Evolutionary conservation across 2,113 vertebrate genomes (phyloP).

Genomic region (Turdus rufiventris): DNA sequence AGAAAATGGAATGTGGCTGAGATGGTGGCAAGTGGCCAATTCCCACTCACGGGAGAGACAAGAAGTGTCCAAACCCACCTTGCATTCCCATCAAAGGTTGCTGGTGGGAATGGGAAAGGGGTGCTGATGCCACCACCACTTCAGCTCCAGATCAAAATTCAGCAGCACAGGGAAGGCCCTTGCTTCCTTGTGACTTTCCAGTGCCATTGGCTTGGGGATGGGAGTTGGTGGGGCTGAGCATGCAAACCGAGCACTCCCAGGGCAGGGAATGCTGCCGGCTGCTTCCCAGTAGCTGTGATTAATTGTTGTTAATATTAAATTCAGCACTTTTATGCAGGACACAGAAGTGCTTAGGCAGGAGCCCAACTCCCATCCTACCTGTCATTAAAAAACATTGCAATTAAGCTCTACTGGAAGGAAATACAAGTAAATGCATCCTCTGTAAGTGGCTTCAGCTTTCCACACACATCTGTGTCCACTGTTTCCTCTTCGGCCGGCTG

Average conservation of each 20-base stretch:
- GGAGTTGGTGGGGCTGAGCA: not conserved
- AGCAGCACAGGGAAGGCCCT: not conserved
- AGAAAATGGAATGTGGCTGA: not conserved
- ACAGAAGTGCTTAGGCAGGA: not conserved
- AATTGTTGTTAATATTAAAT: slow-evolving; percentile 4
- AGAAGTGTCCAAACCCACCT: accelerated
- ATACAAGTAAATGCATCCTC: not conserved
- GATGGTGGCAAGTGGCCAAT: not conserved
- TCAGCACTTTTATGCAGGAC: not conserved
- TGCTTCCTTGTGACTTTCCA: not conserved
- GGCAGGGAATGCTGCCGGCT: accelerated
- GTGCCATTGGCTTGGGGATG: not conserved
- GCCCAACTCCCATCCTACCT: not conserved
- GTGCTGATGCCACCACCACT: accelerated
- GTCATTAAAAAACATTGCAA: not conserved
- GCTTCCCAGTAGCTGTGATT: not conserved
- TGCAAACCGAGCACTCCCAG: accelerated
- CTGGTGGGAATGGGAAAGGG: not conserved
- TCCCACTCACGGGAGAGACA: accelerated
- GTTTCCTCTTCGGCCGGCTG: not conserved
- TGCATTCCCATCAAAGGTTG: not conserved
- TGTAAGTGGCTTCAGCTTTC: slow-evolving; percentile 14
- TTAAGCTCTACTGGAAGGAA: slow-evolving; percentile 30
- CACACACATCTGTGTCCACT: not conserved
- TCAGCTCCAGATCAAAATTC: not conserved